phyloP scores from a whole-genome alignment of 2,113 vertebrate genomes.

The Chloebia gouldiae region DNA sequence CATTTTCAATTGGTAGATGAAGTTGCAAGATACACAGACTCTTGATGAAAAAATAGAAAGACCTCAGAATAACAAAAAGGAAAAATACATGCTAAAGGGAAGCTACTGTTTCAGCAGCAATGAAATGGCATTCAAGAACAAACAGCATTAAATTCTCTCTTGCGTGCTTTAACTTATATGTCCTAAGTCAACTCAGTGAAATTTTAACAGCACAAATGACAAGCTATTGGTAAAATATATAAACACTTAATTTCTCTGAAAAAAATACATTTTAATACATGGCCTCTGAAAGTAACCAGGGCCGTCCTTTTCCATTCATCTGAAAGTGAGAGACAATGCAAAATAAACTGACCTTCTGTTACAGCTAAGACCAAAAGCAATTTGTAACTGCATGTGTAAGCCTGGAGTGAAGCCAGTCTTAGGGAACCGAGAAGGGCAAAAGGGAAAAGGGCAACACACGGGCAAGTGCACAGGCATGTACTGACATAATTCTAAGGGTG shows the following conservation, averaged over 20 bases:
- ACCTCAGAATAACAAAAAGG: neutral
- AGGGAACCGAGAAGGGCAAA: neutral
- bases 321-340: neutral
- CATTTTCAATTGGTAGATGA: neutral
- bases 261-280: neutral
- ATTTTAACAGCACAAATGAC: neutral
- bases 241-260: neutral
- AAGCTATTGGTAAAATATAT: neutral
- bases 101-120: neutral
- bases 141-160: neutral
- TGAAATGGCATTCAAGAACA: neutral
- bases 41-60: neutral
- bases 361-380: neutral
- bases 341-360: neutral
- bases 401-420: neutral
- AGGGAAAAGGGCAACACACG: neutral
- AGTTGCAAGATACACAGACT: neutral
- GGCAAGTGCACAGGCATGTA: neutral
- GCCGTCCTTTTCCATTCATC: neutral
- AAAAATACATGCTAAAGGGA: neutral
- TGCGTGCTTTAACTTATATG: neutral
- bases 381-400: neutral
- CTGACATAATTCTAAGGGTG: neutral
- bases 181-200: neutral
- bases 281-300: neutral